A percentile compares a stretch with the other conserved stretches of the same genome.
phyloP scores from a whole-genome alignment of 2,888 invertebrate species.

The Halictus quadricinctus region DNA sequence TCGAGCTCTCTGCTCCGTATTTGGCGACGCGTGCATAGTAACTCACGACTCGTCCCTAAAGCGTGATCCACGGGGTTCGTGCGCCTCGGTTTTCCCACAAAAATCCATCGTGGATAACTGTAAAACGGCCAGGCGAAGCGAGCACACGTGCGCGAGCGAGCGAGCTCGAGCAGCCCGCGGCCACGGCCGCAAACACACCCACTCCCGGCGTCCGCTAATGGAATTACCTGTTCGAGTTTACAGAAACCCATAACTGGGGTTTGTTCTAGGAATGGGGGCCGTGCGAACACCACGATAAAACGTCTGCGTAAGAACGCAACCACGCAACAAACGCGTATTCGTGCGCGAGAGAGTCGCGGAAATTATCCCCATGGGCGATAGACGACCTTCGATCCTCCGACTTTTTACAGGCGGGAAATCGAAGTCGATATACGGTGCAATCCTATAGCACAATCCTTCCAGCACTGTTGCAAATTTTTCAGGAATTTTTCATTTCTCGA shows the following conservation, averaged over 20 bases:
- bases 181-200: slow-evolving; percentile 68
- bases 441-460: not conserved
- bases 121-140: slow-evolving; percentile 58
- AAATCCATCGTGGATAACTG: slow-evolving; percentile 66
- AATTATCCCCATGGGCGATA: slow-evolving; percentile 67
- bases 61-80: slow-evolving; percentile 49
- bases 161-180: slow-evolving; percentile 32
- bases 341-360: slow-evolving; percentile 49
- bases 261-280: slow-evolving; percentile 70
- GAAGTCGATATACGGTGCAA: not conserved
- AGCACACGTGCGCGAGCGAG: slow-evolving; percentile 51
- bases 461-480: not conserved
- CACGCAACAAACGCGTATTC: slow-evolving; percentile 18
- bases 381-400: slow-evolving; percentile 62
- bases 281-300: slow-evolving; percentile 60
- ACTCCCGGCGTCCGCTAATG: slow-evolving; percentile 67
- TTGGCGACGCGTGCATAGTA: slow-evolving; percentile 24
- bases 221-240: slow-evolving; percentile 74
- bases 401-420: slow-evolving; percentile 17
- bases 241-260: slow-evolving; percentile 71
- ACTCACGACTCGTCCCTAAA: slow-evolving; percentile 49
- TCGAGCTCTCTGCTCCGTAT: slow-evolving; percentile 35
- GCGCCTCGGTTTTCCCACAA: slow-evolving; percentile 62
- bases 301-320: slow-evolving; percentile 42
- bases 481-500: too few relatives aligned